These are phyloP conservation scores for Megalonaias nervosa DNA, from an alignment of 1,140 invertebrate genomes.

Conservation along the genomic window DNA sequence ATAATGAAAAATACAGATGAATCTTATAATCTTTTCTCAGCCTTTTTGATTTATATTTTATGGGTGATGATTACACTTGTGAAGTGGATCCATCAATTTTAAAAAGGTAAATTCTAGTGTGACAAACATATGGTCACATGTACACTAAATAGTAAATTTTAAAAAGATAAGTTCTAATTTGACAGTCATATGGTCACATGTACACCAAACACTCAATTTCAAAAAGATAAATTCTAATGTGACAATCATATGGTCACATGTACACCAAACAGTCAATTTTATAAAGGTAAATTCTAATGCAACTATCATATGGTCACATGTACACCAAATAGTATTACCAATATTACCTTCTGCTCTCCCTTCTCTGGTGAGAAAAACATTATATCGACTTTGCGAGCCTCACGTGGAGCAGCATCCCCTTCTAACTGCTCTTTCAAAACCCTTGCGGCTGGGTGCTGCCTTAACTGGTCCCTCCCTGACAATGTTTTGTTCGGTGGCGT, in stretches of 20 bases:
- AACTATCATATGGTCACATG: not conserved
- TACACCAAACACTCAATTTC: not conserved
- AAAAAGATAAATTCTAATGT: not conserved
- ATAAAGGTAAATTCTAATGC: not conserved
- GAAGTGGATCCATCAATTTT: not conserved
- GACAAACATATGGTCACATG: not conserved
- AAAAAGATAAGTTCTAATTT: not conserved
- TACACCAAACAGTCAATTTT: not conserved
- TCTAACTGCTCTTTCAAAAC: slow-evolving; percentile 32
- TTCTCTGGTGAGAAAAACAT: slow-evolving; percentile 23
- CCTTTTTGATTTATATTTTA: too few species aligned
- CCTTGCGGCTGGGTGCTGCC: slow-evolving; percentile 27
- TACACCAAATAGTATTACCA: not conserved
- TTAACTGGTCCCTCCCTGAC: slow-evolving; percentile 7
- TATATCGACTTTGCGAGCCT: slow-evolving; percentile 18
- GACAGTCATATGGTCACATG: not conserved
- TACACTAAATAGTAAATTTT: not conserved
- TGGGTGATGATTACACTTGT: too few species aligned
- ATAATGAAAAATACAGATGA: too few species aligned
- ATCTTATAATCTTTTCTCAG: too few species aligned
- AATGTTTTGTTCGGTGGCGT: slow-evolving; percentile 19
- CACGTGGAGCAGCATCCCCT: slow-evolving; percentile 15
- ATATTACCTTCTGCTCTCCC: slow-evolving; percentile 23
- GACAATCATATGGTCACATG: not conserved
- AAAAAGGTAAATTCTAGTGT: not conserved